Evolutionary conservation across 2,113 vertebrate genomes (phyloP).

Genomic region (Silurus asotus): DNA sequence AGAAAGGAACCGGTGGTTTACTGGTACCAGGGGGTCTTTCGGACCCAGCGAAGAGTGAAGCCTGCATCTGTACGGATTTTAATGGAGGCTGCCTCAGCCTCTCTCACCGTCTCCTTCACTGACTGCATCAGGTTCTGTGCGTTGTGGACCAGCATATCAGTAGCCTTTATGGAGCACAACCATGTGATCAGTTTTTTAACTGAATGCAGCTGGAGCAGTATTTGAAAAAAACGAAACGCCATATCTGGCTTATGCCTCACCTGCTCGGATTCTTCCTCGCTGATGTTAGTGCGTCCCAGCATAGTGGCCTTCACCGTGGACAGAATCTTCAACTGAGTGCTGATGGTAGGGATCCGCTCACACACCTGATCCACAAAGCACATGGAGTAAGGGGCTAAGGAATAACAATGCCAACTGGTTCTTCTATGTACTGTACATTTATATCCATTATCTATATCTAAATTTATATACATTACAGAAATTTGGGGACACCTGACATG

Average conservation of each 20-base stretch:
- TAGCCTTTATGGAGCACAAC: constrained; percentile 75
- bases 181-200: background rate
- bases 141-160: constrained; percentile 98
- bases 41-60: constrained; percentile 95
- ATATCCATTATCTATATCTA: too few species aligned
- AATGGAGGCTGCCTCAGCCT: constrained; percentile 98
- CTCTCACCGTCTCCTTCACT: constrained; percentile 97
- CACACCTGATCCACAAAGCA: constrained; percentile 88
- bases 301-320: constrained; percentile 99
- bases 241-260: constrained; percentile 64
- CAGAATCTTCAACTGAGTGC: constrained; percentile 97
- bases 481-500: too few species aligned
- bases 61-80: constrained; percentile 98
- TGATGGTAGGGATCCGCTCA: constrained; percentile 97
- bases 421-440: too few species aligned
- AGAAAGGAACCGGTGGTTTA: constrained; percentile 64
- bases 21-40: constrained; percentile 99
- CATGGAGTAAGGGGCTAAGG: background rate
- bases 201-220: background rate
- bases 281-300: constrained; percentile 97
- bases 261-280: constrained; percentile 97
- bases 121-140: constrained; percentile 99
- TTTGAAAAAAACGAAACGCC: background rate
- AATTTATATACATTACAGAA: too few species aligned
- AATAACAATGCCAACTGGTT: background rate